Base-by-base conservation (phyloP, 2,888 invertebrate species). In the Vandiemenella viatica region DNA sequence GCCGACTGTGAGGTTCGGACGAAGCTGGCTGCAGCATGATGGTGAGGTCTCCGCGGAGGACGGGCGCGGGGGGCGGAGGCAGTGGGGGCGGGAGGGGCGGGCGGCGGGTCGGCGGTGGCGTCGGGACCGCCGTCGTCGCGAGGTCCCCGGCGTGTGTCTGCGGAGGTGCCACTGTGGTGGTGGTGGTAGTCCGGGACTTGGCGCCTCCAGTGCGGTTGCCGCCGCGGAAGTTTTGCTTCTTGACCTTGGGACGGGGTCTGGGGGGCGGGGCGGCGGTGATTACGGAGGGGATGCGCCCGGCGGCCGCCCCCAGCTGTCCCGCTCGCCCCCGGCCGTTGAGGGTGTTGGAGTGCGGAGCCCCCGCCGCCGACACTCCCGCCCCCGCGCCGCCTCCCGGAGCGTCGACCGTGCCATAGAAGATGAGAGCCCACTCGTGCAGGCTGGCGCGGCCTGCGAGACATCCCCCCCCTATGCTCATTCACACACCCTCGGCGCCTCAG, bases 401-500 rank as follows among this genome's bases (percentile, higher is more conserved):
- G 46, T 67, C 71, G 53, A 73, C 80, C 51, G 93, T 93, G 59
- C 95, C 95, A 67, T 92, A 90, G 65, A 93, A 77, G 63, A 89
- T 83, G 65, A 95, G 75, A 53, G 90, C 86, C 95, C 93, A 95
- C 65, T 87, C 88, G 71, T 88, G 85, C 60, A 95, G 76, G 55
- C 84, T 80, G 52, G 90, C 90, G 66, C 88, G 80, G 68, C 87
- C 89, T 89, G 74, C 6, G 38, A n/a, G n/a, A n/a, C n/a, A n/a
- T n/a, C n/a, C n/a, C n/a, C n/a, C n/a, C n/a, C n/a, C n/a, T n/a
- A n/a, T n/a, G n/a, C n/a, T n/a, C n/a, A n/a, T n/a, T n/a, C n/a
- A n/a, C n/a, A n/a, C n/a, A n/a, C n/a, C n/a, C n/a, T n/a, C n/a
- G n/a, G n/a, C n/a, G n/a, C n/a, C n/a, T n/a, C n/a, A n/a, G n/a